These are phyloP conservation scores for Cetoscarus ocellatus DNA, from an alignment of 2,797 vertebrate genomes.

Conservation along the genomic window DNA sequence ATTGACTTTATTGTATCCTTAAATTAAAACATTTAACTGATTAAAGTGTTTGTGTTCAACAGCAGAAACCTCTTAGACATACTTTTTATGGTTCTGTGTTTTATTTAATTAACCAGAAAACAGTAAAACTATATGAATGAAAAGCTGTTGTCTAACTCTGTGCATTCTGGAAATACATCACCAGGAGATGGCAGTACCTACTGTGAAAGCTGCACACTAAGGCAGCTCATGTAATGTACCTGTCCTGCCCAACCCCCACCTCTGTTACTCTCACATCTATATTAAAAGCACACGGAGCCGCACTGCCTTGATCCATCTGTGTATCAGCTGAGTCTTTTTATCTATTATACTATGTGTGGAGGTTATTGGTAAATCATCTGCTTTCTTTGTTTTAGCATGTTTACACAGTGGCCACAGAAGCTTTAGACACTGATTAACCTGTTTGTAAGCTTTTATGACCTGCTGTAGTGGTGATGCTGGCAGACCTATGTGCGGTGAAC, in stretches of 20 bases:
- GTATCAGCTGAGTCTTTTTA: slow-evolving; percentile 23
- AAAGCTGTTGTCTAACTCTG: not conserved
- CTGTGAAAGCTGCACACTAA: slow-evolving; percentile 50
- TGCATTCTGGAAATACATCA: slow-evolving; percentile 22
- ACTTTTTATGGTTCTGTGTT: too few relatives aligned
- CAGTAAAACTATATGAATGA: not conserved
- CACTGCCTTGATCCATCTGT: slow-evolving; percentile 21
- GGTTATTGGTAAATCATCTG: slow-evolving; percentile 29
- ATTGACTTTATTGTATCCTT: too few relatives aligned
- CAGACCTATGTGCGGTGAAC: slow-evolving; percentile 61
- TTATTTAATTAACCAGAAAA: not conserved
- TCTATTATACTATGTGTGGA: not conserved
- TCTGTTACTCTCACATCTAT: slow-evolving; percentile 12
- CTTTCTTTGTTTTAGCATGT: slow-evolving; percentile 46
- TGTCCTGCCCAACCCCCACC: slow-evolving; percentile 29
- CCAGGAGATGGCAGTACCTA: slow-evolving; percentile 84
- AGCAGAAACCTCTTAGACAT: too few relatives aligned
- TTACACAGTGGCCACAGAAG: slow-evolving; percentile 27
- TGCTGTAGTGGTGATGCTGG: slow-evolving; percentile 50
- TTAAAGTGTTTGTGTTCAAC: too few relatives aligned
- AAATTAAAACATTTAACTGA: too few relatives aligned
- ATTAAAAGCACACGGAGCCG: slow-evolving; percentile 28
- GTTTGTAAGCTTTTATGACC: slow-evolving; percentile 68
- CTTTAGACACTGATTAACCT: slow-evolving; percentile 74
- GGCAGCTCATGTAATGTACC: slow-evolving; percentile 28